Percentiles rank a stretch among this genome's conserved stretches.
Evolutionary conservation across 2,888 invertebrate species (phyloP).

Genomic region (Amblyjoppa proteus): DNA sequence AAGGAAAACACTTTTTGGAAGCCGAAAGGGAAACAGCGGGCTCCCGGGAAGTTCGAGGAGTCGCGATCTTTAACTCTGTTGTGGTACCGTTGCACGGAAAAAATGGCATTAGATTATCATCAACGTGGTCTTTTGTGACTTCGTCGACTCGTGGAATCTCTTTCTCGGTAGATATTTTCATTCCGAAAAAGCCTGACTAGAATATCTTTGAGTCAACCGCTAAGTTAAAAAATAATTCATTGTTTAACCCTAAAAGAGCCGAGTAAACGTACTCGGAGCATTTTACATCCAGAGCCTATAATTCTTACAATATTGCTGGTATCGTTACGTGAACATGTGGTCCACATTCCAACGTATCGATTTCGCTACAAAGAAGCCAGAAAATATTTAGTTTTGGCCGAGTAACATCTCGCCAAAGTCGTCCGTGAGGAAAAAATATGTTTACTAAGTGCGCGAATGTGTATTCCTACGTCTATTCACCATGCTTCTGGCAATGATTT

Average conservation of each 20-base stretch:
- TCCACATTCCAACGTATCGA: background rate
- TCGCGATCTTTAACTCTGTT: conserved; percentile 56
- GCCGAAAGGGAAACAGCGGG: conserved; percentile 4
- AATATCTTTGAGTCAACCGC: background rate
- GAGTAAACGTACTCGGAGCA: background rate
- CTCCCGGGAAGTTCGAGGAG: background rate
- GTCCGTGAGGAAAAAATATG: background rate
- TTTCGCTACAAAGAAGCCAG: background rate
- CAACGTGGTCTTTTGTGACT: conserved; percentile 1
- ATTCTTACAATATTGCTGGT: background rate
- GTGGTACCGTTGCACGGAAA: conserved; percentile 50
- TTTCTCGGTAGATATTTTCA: background rate
- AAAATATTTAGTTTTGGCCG: background rate
- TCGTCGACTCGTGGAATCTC: background rate
- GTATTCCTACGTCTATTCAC: background rate
- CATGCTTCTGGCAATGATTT: background rate
- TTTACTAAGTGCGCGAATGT: background rate
- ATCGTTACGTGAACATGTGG: background rate
- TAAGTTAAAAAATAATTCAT: background rate
- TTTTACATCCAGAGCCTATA: background rate
- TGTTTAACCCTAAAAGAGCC: background rate
- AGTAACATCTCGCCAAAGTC: background rate
- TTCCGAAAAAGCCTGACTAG: conserved; percentile 4
- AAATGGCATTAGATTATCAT: conserved; percentile 60
- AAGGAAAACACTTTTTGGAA: conserved; percentile 30